Evolutionary conservation across 2,797 vertebrate genomes (phyloP).

Genomic region (Gymnopithys bicolor): DNA sequence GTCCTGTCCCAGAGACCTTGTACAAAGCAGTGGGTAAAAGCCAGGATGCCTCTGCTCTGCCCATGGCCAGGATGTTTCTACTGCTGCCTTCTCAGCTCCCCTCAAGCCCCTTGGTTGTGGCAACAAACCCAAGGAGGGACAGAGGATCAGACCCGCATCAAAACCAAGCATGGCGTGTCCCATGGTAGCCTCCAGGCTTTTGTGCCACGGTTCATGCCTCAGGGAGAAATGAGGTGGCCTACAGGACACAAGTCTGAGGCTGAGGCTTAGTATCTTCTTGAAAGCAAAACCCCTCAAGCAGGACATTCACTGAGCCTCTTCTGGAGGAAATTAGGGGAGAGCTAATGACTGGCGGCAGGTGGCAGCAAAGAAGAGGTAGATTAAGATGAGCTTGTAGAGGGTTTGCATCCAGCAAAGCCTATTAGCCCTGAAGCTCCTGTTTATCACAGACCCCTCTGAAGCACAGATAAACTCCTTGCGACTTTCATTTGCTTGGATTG

Average conservation of each 20-base stretch:
- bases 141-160: not conserved
- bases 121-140: not conserved
- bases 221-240: not conserved
- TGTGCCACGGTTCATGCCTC: not conserved
- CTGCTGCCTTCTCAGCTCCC: not conserved
- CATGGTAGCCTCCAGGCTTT: not conserved
- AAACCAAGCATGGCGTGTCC: not conserved
- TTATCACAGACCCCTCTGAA: not conserved
- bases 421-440: constrained; percentile 30
- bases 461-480: constrained; percentile 4
- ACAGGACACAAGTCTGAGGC: not conserved
- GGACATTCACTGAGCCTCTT: not conserved
- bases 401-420: constrained; percentile 41
- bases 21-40: not conserved
- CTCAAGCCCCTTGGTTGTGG: not conserved
- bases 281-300: not conserved
- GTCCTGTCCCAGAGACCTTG: not conserved
- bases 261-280: not conserved
- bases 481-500: constrained; percentile 36
- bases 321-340: not conserved
- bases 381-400: not conserved
- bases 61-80: not conserved
- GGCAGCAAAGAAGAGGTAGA: constrained; percentile 18
- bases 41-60: not conserved
- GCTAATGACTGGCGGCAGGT: not conserved